These are phyloP conservation scores for Ectropis crepuscularia DNA, from an alignment of 2,888 invertebrate genomes.

Conservation along the genomic window DNA sequence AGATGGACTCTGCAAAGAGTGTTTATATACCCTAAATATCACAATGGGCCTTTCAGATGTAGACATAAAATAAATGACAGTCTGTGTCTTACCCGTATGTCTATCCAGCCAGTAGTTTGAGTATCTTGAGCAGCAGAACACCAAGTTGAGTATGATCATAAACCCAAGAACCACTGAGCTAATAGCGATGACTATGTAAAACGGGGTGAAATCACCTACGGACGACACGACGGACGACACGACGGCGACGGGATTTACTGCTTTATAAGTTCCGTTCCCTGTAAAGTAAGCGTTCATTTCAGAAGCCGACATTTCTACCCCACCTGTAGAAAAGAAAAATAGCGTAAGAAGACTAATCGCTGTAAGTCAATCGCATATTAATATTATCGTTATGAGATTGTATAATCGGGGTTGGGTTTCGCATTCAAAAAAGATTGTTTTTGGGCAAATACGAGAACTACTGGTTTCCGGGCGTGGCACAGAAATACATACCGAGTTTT, in stretches of 20 bases:
- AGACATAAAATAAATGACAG: background rate
- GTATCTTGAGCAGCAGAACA: constrained; percentile 92
- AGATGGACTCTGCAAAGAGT: too few species aligned
- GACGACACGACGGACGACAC: constrained; percentile 61
- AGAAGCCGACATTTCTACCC: constrained; percentile 72
- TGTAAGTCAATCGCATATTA: too few species aligned
- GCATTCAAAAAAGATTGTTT: too few species aligned
- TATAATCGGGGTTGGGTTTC: too few species aligned
- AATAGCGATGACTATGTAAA: constrained; percentile 92
- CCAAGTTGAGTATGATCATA: constrained; percentile 90
- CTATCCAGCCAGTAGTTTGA: constrained; percentile 92
- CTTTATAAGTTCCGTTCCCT: constrained; percentile 72
- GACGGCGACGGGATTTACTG: constrained; percentile 64
- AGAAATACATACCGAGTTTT: too few species aligned
- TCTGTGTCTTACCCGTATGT: constrained; percentile 87
- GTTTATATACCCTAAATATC: too few species aligned
- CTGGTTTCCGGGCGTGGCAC: too few species aligned
- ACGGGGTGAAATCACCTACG: constrained; percentile 91
- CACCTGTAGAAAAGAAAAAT: constrained; percentile 73
- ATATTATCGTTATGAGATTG: too few species aligned
- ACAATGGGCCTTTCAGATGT: too few species aligned
- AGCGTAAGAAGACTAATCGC: constrained; percentile 39
- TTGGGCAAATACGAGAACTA: too few species aligned
- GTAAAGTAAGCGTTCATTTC: constrained; percentile 74
- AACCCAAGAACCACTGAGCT: constrained; percentile 89